phyloP scores from a whole-genome alignment of 2,113 vertebrate species.

The Marmota flaviventris region DNA sequence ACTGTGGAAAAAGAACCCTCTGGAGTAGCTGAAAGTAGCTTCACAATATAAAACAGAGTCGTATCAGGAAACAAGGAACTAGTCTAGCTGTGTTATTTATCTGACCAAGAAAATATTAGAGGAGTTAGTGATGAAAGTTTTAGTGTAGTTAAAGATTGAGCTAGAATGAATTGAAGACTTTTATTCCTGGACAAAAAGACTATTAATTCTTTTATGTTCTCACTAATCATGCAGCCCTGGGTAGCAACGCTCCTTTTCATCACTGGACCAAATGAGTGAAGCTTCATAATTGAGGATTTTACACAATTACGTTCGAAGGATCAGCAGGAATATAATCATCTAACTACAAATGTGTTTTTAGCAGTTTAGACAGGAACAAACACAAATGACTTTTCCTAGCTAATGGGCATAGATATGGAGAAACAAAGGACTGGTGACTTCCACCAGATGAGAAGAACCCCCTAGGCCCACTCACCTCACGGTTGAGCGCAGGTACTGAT shows the following conservation, averaged over 20 bases:
- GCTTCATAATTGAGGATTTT: neutral
- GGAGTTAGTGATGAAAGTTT: neutral
- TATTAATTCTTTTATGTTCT: neutral
- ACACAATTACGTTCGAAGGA: neutral
- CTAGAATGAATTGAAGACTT: neutral
- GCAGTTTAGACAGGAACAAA: neutral
- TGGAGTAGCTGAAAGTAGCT: neutral
- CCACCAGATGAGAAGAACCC: rapidly evolving
- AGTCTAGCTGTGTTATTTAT: neutral
- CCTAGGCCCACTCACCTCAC: constrained; percentile 90
- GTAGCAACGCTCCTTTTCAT: no score
- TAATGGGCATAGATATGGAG: rapidly evolving
- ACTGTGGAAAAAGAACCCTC: neutral
- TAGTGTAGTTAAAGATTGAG: neutral
- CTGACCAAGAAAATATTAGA: neutral
- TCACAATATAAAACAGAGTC: neutral
- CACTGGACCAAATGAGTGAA: neutral
- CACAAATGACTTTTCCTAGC: neutral
- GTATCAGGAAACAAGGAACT: neutral
- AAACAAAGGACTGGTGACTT: neutral
- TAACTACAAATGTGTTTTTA: neutral
- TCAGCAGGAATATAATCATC: neutral
- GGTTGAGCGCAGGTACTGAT: constrained; percentile 97
- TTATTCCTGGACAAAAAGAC: neutral
- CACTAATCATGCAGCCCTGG: no score